phyloP scores from a whole-genome alignment of 1,140 invertebrate species.

The Euura saliciscinereae region DNA sequence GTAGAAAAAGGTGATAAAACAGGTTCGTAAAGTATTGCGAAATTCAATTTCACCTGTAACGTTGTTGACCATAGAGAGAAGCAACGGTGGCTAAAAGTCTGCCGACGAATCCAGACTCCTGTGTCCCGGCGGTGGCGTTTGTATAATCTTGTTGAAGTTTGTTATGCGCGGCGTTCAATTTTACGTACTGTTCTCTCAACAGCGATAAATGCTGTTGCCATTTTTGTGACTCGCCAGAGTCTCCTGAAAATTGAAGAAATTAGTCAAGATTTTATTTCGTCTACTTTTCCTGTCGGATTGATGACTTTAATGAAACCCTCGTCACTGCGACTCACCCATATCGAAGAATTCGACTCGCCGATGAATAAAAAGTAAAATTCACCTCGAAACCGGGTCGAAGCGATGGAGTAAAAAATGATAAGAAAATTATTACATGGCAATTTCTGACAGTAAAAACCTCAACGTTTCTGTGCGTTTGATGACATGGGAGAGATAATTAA shows the following conservation, averaged over 20 bases:
- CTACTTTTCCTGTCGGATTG: not conserved
- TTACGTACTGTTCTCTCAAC: constrained; percentile 89
- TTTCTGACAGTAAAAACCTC: constrained; percentile 16
- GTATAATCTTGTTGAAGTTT: constrained; percentile 87
- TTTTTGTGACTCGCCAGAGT: constrained; percentile 63
- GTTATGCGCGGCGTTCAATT: constrained; percentile 80
- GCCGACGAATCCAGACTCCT: constrained; percentile 79
- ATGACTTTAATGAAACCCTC: constrained; percentile 10
- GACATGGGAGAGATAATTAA: not conserved
- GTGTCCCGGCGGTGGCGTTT: constrained; percentile 67
- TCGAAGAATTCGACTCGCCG: not conserved
- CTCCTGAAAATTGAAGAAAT: constrained; percentile 39
- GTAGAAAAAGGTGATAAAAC: no score
- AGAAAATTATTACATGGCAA: constrained; percentile 27
- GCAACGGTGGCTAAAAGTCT: constrained; percentile 80
- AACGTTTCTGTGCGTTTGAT: no score
- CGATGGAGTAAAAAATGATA: no score
- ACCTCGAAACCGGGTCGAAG: no score
- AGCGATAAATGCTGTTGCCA: constrained; percentile 86
- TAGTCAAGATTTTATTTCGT: not conserved
- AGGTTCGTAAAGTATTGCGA: no score
- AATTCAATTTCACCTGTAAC: no score
- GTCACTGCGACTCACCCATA: constrained; percentile 28
- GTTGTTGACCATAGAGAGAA: constrained; percentile 77
- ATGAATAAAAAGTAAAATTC: constrained; percentile 9